Percentiles rank a stretch among this genome's conserved stretches.
Evolutionary conservation across 2,113 vertebrate genomes (phyloP).

Genomic region (Acrocephalus kingi): DNA sequence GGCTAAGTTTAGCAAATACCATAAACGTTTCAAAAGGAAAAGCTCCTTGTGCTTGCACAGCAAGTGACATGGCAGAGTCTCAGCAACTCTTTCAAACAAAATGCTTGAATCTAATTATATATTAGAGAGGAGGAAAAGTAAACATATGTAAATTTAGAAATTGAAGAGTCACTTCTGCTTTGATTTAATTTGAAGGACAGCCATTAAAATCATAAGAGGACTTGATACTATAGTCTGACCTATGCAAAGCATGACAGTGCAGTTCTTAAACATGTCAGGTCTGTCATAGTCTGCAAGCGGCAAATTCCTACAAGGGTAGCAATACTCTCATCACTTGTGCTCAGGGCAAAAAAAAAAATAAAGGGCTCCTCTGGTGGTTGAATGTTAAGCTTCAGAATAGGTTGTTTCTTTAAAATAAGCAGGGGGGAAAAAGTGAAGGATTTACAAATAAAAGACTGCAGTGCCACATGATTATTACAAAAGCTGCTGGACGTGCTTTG

Average conservation of each 20-base stretch:
- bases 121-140: background rate
- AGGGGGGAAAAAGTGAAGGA: background rate
- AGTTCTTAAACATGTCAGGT: background rate
- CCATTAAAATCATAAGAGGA: background rate
- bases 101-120: background rate
- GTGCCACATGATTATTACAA: background rate
- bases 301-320: background rate
- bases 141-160: background rate
- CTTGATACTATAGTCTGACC: background rate
- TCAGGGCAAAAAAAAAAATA: background rate
- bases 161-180: background rate
- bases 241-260: fast-evolving
- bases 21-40: background rate
- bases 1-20: background rate
- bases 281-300: background rate
- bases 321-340: background rate
- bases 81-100: background rate
- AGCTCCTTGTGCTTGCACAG: background rate
- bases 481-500: background rate
- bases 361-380: background rate
- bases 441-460: background rate
- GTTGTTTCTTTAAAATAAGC: background rate
- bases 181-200: background rate
- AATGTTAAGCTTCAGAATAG: background rate
- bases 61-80: background rate